Base-by-base conservation (phyloP, 2,113 vertebrate genomes). In the Phaethon lepturus region DNA sequence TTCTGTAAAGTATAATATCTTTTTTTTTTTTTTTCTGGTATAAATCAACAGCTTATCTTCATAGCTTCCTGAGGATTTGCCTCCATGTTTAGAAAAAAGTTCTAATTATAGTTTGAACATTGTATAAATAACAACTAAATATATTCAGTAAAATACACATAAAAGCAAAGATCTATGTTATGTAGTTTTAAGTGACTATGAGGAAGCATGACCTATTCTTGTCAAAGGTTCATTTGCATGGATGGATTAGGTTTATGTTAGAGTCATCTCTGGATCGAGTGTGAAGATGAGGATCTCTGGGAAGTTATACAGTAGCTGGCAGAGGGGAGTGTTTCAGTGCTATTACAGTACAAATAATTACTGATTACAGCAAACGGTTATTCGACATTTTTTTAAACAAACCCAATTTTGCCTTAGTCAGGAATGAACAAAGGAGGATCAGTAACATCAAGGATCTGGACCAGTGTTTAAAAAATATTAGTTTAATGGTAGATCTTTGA, bases 401-500 rank as follows among this genome's bases (percentile, higher is more conserved):
- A 23, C 2, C 1, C 3, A 8, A 29, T 78, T 94, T 85, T 93
- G 7, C 18, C 13, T 55, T 73, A 67, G 25, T 71, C 13, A 44
- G 9, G 20, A 91, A 68, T 31, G 50, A 90, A 50, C 35, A 69
- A 64, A 92, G 88, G 50, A 84, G 4, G 9, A 87, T 49, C 28
- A 55, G 11, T 42, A 84, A 44, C 31, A 40, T n/a, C n/a, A 87
- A 35, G 38, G 50, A 63, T 79, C 35, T 90, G 58, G 11, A 33
- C 66, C 33, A 69, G 33, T 62, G 14, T 50, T 64, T 84, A 26
- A 49, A 86, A 84, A 47, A 1, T 3, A 52, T 60, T 44, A 31
- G 26, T 89, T 94, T 85, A 8, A 9, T 62, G 31, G 31, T 47
- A 79, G 58, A 29, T 58, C 62, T 94, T 94, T 79, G 66, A 88